Evolutionary conservation across 2,797 vertebrate species (phyloP), one percentile per base, ranked within the genome.

Genomic region (Myiothlypis chrysogaster): DNA sequence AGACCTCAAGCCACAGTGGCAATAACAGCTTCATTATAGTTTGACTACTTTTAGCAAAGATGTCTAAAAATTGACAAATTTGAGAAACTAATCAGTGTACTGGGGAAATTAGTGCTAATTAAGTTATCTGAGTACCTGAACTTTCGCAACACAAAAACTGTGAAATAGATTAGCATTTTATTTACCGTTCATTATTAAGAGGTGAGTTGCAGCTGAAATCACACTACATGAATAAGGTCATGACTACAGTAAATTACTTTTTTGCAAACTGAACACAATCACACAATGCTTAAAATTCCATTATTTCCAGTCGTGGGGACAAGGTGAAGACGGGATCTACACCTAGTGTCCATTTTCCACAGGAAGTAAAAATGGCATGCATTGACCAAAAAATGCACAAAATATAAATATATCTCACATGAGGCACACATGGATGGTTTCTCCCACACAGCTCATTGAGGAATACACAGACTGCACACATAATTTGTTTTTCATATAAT

Each of bases 101-200:
- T 80, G 61, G 22, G 37, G 59, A 97, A 95, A 97, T 89, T 59
- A 92, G 71, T 92, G 68, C 70, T 96, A 97, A 97, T 97, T 96
- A 96, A 96, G 70, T 57, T 66, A 94, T 77, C 35, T 72, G 15
- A 97, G 87, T 84, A 97, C 73, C 71, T 94, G 95, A 95, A 94
- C 72, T 95, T 97, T 93, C 57, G 10, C 70, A 94, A 91, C 46
- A 94, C 75, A 95, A 92, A 87, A 97, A 75, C 41, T 95, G 47
- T 89, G 94, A 96, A 93, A 83, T 3, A 95, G 89, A 97, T 96
- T 91, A 97, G 68, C 55, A 93, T 95, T 97, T 96, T 96, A 94
- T 97, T 97, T 97, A 96, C 87, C 39, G n/a, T 52, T 87, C 86
- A 96, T 96, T 96, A 97, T 76, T 87, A 93, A 83, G 90, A 95